Conservation (phyloP, 30 jellyfish, hydroid and myxozoan genomes). For the Pseudorhiza aurosa region DNA sequence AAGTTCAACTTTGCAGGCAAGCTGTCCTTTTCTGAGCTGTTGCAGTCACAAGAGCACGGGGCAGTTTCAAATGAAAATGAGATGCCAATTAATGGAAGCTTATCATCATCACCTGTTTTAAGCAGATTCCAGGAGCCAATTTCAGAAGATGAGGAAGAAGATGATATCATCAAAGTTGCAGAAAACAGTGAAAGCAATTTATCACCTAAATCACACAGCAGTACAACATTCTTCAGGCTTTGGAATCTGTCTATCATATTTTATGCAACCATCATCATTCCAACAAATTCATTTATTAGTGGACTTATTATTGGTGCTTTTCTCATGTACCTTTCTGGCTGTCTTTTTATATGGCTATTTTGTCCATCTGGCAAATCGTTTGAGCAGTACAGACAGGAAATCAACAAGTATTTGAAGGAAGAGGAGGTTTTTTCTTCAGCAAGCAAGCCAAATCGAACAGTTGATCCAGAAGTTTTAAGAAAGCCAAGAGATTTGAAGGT, state of each 20-base stretch:
- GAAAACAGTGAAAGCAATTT: constrained; percentile 8
- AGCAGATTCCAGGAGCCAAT: constrained; percentile 45
- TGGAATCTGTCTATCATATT: constrained; percentile 59
- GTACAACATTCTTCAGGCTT: constrained; percentile 24
- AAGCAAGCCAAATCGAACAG: constrained; percentile 39
- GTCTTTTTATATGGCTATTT: constrained; percentile 75
- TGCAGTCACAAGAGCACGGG: constrained; percentile 79
- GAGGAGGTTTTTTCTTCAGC: constrained; percentile 32
- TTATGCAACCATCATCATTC: constrained; percentile 38
- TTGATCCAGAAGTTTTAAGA: constrained; percentile 70
- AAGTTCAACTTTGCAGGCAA: constrained; percentile 57
- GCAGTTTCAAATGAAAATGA: constrained; percentile 28
- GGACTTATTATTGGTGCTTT: constrained; percentile 76
- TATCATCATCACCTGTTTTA: constrained; percentile 45
- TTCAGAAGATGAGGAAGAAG: constrained; percentile 46
- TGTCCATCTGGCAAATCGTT: constrained; percentile 93
- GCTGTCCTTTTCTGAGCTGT: constrained; percentile 81
- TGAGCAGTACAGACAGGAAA: constrained; percentile 77
- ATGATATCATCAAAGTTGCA: not conserved
- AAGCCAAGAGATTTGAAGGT: constrained; percentile 97
- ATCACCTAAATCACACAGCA: not conserved
- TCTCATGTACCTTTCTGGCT: constrained; percentile 76
- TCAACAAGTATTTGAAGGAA: constrained; percentile 62
- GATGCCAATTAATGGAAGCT: constrained; percentile 10
- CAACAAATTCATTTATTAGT: constrained; percentile 26